Evolutionary conservation across 2,888 invertebrate species (phyloP).

Genomic region (Elysia crispata): DNA sequence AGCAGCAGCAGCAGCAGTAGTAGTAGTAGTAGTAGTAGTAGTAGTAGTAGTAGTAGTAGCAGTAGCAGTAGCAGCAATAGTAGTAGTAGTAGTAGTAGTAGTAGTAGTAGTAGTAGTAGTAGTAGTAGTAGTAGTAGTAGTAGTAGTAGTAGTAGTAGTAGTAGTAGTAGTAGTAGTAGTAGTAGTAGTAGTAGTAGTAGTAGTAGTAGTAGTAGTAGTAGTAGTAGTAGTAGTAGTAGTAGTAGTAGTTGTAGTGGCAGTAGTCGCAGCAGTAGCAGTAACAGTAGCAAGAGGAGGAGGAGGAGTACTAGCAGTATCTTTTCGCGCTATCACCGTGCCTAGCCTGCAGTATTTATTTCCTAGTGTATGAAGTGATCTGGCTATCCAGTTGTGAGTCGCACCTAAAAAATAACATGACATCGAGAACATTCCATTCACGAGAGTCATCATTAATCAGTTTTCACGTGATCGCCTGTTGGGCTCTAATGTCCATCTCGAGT

Average conservation of each 20-base stretch:
- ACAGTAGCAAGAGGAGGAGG: too few relatives aligned
- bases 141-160: not conserved
- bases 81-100: slow-evolving; percentile 2
- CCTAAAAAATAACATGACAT: too few relatives aligned
- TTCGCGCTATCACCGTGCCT: too few relatives aligned
- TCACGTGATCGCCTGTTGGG: too few relatives aligned
- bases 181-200: not conserved
- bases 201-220: not conserved
- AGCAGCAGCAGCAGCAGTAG: not conserved
- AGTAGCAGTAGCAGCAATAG: not conserved
- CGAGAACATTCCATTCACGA: too few relatives aligned
- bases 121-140: not conserved
- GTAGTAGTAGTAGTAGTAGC: slow-evolving; percentile 1
- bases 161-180: not conserved
- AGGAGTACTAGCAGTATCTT: not conserved
- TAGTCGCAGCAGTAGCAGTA: too few relatives aligned
- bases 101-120: slow-evolving; percentile 1
- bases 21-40: not conserved
- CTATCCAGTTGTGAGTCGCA: too few relatives aligned
- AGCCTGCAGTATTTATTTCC: too few relatives aligned
- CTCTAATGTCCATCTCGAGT: too few relatives aligned
- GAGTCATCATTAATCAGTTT: too few relatives aligned
- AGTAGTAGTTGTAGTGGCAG: too few relatives aligned
- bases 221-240: not conserved
- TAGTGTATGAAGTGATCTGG: too few relatives aligned